Conservation (phyloP, 2,797 vertebrate species). For the Enoplosus armatus region DNA sequence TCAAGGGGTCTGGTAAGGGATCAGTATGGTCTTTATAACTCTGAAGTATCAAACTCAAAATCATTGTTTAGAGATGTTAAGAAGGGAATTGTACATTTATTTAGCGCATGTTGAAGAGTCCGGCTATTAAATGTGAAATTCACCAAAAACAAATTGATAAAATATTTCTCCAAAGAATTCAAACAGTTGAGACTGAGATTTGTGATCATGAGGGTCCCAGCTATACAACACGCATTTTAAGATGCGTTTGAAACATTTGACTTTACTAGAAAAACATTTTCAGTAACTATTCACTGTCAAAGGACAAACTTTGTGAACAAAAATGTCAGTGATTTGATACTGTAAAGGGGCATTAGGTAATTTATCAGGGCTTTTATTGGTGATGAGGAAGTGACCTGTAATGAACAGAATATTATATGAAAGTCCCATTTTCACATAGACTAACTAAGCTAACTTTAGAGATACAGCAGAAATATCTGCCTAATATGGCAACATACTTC, state of each 20-base stretch:
- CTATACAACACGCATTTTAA: slow-evolving; percentile 3
- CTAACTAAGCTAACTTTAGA: not conserved
- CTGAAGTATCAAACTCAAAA: slow-evolving; percentile 65
- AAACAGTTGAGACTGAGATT: slow-evolving; percentile 53
- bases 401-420: not conserved
- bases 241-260: slow-evolving; percentile 22
- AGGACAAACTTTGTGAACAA: not conserved
- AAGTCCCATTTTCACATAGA: slow-evolving; percentile 17
- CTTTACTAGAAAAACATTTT: not conserved
- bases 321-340: slow-evolving; percentile 10
- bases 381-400: slow-evolving; percentile 17
- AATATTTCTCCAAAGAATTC: slow-evolving; percentile 27
- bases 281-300: not conserved
- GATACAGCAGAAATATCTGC: slow-evolving; percentile 11
- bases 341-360: slow-evolving; percentile 37
- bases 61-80: slow-evolving; percentile 60
- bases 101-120: slow-evolving; percentile 44
- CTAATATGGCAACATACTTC: not conserved
- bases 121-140: slow-evolving; percentile 53
- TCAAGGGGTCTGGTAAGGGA: slow-evolving; percentile 74
- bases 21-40: slow-evolving; percentile 64
- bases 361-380: slow-evolving; percentile 25
- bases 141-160: slow-evolving; percentile 15
- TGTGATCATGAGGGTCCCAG: slow-evolving; percentile 62
- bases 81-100: slow-evolving; percentile 75